Base-by-base conservation (phyloP, 2,888 invertebrate genomes). In the Sarcophaga subvicina region DNA sequence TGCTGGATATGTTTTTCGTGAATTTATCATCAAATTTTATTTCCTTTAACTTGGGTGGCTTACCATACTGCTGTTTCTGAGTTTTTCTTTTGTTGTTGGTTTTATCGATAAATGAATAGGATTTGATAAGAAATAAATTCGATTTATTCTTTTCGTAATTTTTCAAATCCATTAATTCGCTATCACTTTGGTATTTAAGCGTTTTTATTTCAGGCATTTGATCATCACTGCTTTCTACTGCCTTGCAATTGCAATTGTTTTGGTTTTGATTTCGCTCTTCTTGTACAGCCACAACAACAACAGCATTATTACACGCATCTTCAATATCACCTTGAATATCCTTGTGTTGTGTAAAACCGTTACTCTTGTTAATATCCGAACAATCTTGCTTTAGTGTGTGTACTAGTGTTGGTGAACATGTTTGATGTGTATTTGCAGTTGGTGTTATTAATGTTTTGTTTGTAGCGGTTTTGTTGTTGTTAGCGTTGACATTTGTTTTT, bases 91-190 rank as follows among this genome's bases (percentile, higher is more conserved):
- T 79, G 2, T 25, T 11, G 59, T 73, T 80, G 62, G 85, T 73
- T 72, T 87, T 88, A 77, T 89, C 89, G 14, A 86, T 88, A 73
- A 89, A 89, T 17, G 89, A 89, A 77, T 89, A 83, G n/a, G 89
- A 89, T 80, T 89, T 89, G 49, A 89, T 88, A 45, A 89, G 81
- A 85, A 75, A 89, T 59, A 89, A 85, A 84, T 88, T 89, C 25
- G 89, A 88, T 77, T 85, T 85, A 79, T 89, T 89, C 75, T 89
- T 89, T 64, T 87, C 78, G 37, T 86, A 71, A 83, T 87, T 75
- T 80, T 88, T 75, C 49, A 79, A 76, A 66, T 84, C 85, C 54
- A 86, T 70, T 49, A 86, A 54, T 77, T 88, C 87, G 27, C 85
- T 82, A 71, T 88, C 88, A 72, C 83, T 83, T 78, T 83, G 77